Evolutionary conservation across 1,140 invertebrate species (phyloP).

Genomic region (Leptinotarsa lineolata): DNA sequence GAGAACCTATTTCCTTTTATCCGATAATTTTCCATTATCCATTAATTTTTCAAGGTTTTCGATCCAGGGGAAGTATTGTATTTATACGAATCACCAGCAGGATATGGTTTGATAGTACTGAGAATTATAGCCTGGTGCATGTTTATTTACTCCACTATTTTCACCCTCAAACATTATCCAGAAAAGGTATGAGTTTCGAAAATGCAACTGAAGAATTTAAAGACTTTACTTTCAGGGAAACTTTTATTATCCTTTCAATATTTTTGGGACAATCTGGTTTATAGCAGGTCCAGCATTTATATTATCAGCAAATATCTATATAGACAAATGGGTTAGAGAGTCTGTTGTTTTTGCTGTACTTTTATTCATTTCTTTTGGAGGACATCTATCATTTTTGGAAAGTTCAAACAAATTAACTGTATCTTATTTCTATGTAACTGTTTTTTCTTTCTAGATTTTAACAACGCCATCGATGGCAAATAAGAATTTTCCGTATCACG

Average conservation of each 20-base stretch:
- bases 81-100: slow-evolving; percentile 85
- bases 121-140: slow-evolving; percentile 80
- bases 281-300: slow-evolving; percentile 78
- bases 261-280: slow-evolving; percentile 83
- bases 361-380: slow-evolving; percentile 73
- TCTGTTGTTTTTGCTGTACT: slow-evolving; percentile 83
- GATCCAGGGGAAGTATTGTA: slow-evolving; percentile 89
- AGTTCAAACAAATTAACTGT: slow-evolving; percentile 22
- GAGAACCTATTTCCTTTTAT: background rate
- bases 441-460: slow-evolving; percentile 64
- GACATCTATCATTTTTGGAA: slow-evolving; percentile 80
- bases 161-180: slow-evolving; percentile 82
- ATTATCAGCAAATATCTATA: slow-evolving; percentile 78
- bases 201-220: background rate
- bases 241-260: slow-evolving; percentile 76
- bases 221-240: slow-evolving; percentile 63
- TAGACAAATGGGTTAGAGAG: slow-evolving; percentile 90
- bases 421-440: background rate
- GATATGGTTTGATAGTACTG: slow-evolving; percentile 80
- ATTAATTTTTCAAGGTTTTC: slow-evolving; percentile 67
- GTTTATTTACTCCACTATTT: slow-evolving; percentile 80
- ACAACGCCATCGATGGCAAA: slow-evolving; percentile 81
- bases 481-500: slow-evolving; percentile 86
- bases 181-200: slow-evolving; percentile 65
- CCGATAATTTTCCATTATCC: too few species aligned